Conservation (phyloP, 2,797 vertebrate species). For the Orestias chungarensis region DNA sequence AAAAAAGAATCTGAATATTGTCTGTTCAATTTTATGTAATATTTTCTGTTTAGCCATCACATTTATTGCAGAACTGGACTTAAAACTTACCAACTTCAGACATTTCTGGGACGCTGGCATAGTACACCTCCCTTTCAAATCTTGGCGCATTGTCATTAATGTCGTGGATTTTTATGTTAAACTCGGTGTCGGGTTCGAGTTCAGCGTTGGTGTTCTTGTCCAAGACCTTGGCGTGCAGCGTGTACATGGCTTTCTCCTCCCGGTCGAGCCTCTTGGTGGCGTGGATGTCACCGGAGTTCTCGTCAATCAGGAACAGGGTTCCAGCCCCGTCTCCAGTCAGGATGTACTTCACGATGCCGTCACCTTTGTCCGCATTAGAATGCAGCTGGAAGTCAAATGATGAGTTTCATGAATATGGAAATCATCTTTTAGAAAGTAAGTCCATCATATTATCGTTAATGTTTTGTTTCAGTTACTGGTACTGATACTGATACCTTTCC, state of each 20-base stretch:
- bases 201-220: slow-evolving; percentile 89
- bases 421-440: background rate
- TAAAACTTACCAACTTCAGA: slow-evolving; percentile 91
- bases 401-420: background rate
- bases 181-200: slow-evolving; percentile 95
- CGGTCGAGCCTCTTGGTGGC: slow-evolving; percentile 96
- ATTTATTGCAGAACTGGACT: background rate
- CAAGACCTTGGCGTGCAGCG: slow-evolving; percentile 92
- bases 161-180: slow-evolving; percentile 98
- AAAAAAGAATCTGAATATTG: too few relatives aligned
- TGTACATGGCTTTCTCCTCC: slow-evolving; percentile 93
- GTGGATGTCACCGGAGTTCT: slow-evolving; percentile 97
- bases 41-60: background rate
- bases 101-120: slow-evolving; percentile 94
- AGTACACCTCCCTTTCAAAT: slow-evolving; percentile 90
- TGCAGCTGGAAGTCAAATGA: slow-evolving; percentile 83
- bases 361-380: slow-evolving; percentile 95
- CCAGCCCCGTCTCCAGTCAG: slow-evolving; percentile 96
- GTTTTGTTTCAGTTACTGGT: too few relatives aligned
- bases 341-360: slow-evolving; percentile 93
- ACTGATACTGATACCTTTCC: too few relatives aligned
- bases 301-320: slow-evolving; percentile 92
- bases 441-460: background rate
- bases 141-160: slow-evolving; percentile 98
- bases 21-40: too few relatives aligned